phyloP scores from a whole-genome alignment of 2,797 vertebrate genomes.

The Protosalanx chinensis region DNA sequence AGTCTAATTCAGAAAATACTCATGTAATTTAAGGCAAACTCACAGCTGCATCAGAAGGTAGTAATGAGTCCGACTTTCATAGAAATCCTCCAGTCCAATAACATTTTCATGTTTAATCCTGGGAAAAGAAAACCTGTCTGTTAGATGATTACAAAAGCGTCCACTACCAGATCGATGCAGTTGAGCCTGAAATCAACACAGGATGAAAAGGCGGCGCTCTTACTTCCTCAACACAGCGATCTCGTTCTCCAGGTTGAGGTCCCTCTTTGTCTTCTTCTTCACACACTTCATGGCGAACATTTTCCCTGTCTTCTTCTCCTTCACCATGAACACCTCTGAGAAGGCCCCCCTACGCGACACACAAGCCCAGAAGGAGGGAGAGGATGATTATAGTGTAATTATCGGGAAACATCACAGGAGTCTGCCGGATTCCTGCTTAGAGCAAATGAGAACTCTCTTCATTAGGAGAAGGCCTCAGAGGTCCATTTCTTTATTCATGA shows the following conservation, averaged over 20 bases:
- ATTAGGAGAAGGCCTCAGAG: constrained; percentile 8
- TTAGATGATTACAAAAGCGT: neutral
- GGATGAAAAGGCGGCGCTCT: constrained; percentile 22
- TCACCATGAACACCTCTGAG: constrained; percentile 95
- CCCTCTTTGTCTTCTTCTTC: constrained; percentile 87
- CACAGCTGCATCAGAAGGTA: constrained; percentile 98
- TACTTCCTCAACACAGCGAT: constrained; percentile 91
- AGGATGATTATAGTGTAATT: constrained; percentile 1
- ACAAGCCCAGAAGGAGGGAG: constrained; percentile 4
- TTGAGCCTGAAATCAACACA: neutral
- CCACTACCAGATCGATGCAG: neutral
- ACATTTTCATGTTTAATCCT: constrained; percentile 97
- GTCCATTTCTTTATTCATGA: constrained; percentile 7
- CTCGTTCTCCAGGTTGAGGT: constrained; percentile 91
- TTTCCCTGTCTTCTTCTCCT: constrained; percentile 88
- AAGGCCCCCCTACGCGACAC: constrained; percentile 83
- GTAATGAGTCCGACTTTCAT: constrained; percentile 91
- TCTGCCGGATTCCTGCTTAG: neutral
- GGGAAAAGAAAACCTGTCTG: constrained; percentile 26
- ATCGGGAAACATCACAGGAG: constrained; percentile 3
- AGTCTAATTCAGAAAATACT: neutral
- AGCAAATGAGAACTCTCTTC: constrained; percentile 15
- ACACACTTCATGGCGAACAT: constrained; percentile 93
- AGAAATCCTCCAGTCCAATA: constrained; percentile 91
- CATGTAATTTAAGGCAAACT: constrained; percentile 59